Evolutionary conservation across 1,140 invertebrate genomes (phyloP), one percentile per base, ranked within the genome.

Genomic region (Macrostomum lignano): DNA sequence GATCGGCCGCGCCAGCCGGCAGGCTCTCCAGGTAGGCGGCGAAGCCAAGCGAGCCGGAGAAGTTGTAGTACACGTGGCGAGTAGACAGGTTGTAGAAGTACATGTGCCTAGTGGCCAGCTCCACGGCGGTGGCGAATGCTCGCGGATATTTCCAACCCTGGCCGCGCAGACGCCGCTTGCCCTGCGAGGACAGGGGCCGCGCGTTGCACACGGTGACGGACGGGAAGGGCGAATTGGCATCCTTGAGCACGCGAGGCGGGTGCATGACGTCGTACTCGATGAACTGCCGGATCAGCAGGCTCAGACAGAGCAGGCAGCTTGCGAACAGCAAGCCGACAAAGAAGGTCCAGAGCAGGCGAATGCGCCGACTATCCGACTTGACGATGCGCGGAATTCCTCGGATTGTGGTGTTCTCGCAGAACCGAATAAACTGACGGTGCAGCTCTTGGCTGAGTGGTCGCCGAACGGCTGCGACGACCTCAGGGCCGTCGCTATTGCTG

Each of bases 181-280:
- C 26, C 19, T 28, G 3, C 4, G 26, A 17, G 19, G 26, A 28
- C 3, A 28, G 15, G 7, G 26, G 26, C 15, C 26, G 26, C 19
- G 19, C 7, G 19, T 28, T 28, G 9, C 26, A 28, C 15, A 28
- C 26, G 5, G 26, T 28, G 3, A 28, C 26, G 3, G 26, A 28
- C 26, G 26, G 26, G 19, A 28, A 28, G 3, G 26, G 26, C 15
- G 26, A 28, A 9, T 28, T 28, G 9, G 26, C 26, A 28, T 28
- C 26, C 19, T 17, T 3, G 9, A 28, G 15, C 3, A 28, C 26
- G 15, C 19, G 26, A 28, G 26, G 26, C 9, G 26, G 26, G 19
- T 28, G 26, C 5, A 28, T 28, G 26, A 28, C 26, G 19, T 28
- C 19, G 19, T 15, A 28, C 9, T 28, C 26, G 15, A 28, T 7